These are phyloP conservation scores for Lynx canadensis DNA, from an alignment of 2,113 vertebrate genomes.

Conservation along the genomic window DNA sequence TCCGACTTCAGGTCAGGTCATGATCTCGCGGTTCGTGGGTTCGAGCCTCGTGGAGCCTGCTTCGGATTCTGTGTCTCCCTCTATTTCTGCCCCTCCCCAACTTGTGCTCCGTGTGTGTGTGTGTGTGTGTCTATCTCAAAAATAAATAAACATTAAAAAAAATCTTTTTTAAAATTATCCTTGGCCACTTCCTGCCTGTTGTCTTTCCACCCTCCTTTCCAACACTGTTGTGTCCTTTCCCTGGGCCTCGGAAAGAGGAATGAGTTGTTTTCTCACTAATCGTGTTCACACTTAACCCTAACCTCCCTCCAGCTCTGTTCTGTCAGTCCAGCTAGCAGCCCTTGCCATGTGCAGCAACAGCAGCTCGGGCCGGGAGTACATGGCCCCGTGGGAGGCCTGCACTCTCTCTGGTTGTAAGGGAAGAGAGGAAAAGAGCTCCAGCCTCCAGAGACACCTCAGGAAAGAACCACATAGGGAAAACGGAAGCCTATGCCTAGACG, in stretches of 20 bases:
- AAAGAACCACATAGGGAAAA: neutral
- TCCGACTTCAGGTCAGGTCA: neutral
- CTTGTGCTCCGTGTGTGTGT: no score
- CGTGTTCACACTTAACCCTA: neutral
- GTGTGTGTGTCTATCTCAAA: no score
- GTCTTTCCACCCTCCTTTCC: constrained; percentile 2
- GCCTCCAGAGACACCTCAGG: neutral
- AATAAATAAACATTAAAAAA: no score
- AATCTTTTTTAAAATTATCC: no score
- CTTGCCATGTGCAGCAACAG: neutral
- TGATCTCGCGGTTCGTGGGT: neutral
- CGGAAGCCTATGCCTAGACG: neutral
- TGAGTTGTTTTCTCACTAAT: neutral
- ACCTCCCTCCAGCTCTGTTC: neutral
- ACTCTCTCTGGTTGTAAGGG: neutral
- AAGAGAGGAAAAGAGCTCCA: neutral
- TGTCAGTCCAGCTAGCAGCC: neutral
- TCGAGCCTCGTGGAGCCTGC: neutral
- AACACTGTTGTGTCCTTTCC: rapidly evolving
- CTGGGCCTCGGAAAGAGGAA: neutral
- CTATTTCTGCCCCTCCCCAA: no score
- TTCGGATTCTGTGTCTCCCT: no score
- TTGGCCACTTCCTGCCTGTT: neutral
- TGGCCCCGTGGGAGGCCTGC: rapidly evolving
- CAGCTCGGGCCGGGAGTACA: neutral